Base-by-base conservation (phyloP, 1,140 invertebrate genomes). In the Melitaea cinxia region DNA sequence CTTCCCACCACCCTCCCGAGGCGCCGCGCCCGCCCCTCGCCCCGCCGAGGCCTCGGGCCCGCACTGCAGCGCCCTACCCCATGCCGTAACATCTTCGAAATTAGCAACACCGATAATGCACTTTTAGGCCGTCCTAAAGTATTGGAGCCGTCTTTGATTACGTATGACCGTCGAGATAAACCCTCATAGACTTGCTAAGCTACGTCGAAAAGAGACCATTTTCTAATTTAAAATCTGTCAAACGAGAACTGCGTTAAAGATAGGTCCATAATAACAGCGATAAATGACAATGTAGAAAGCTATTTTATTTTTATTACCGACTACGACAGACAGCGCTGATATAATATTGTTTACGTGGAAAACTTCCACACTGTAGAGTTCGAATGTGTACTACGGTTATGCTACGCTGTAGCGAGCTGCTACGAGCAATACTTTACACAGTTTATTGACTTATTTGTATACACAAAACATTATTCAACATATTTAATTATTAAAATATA, bases 41-140 rank as follows among this genome's bases (percentile, higher is more conserved):
- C 70, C 65, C 74, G 61, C 66, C 59, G 58, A 49, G 63, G 54
- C 74, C 78, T 70, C 66, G 59, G 72, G 70, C 81, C 83, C 82
- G 83, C 85, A 84, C 81, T 88, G 84, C 86, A 89, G 83, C 85
- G 79, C 81, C 76, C 73, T 82, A 77, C 77, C 72, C 76, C 76
- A 85, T 86, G 81, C 83, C 85, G 82, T 86, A 87, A 88, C 78
- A 83, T 89, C 75, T 83, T 85, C 73, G 72, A 80, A 85, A 88
- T 85, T 83, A 86, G 72, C 76, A 73, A 72, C 78, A 72, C 69
- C 80, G 71, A 76, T 81, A 80, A 82, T 89, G 86, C 86, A 89
- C 84, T 87, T 80, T 81, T 71, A 42, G 70, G 37, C 54, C 68
- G 37, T 35, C 33, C 57, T 47, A 45, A 55, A 56, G 23, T 61